phyloP scores from a whole-genome alignment of 1,140 invertebrate genomes.

The Bombus superbus region DNA sequence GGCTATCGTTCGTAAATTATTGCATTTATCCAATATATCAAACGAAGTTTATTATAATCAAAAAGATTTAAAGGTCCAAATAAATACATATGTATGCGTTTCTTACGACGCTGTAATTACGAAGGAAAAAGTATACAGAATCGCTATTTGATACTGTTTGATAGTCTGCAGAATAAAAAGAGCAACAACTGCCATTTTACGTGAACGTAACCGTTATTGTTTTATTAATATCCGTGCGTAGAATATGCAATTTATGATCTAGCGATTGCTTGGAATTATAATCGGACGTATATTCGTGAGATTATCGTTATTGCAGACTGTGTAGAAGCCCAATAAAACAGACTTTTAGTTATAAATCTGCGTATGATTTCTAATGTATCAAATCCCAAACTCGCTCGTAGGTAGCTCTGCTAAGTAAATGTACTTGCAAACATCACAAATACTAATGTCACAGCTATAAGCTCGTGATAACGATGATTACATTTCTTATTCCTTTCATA shows the following conservation, averaged over 20 bases:
- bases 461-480: no score
- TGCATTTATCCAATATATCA: conserved; percentile 16
- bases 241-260: conserved; percentile 9
- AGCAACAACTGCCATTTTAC: conserved; percentile 59
- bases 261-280: conserved; percentile 49
- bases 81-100: neutral
- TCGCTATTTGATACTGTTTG: conserved; percentile 46
- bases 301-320: conserved; percentile 23
- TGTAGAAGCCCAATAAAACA: conserved; percentile 37
- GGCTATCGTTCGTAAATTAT: neutral
- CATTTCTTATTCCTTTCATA: neutral
- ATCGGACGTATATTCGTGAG: conserved; percentile 36
- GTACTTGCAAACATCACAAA: no score
- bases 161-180: conserved; percentile 37
- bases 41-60: conserved; percentile 12
- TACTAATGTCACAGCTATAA: neutral
- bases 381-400: no score
- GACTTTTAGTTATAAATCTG: conserved; percentile 14
- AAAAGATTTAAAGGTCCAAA: neutral
- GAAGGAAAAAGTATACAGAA: conserved; percentile 9
- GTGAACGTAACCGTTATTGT: conserved; percentile 23
- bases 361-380: neutral
- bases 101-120: neutral
- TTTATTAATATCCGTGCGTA: conserved; percentile 18
- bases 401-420: no score